Evolutionary conservation across 2,797 vertebrate genomes (phyloP).

Genomic region (Merluccius polli): DNA sequence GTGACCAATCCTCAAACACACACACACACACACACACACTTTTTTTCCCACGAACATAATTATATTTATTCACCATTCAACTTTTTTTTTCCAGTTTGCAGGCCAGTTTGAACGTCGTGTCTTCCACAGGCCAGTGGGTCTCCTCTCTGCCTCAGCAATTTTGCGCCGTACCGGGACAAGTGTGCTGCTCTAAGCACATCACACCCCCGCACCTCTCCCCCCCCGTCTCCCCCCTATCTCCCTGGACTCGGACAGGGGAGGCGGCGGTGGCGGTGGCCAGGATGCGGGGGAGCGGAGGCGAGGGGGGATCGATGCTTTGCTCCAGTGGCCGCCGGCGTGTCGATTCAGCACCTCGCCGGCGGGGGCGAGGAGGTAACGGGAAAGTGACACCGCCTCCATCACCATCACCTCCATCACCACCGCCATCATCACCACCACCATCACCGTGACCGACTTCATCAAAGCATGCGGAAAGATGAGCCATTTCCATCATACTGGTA

Average conservation of each 20-base stretch:
- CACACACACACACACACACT: too few relatives aligned
- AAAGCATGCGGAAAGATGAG: constrained; percentile 53
- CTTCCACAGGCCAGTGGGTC: constrained; percentile 68
- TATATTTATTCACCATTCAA: too few relatives aligned
- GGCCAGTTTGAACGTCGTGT: constrained; percentile 26
- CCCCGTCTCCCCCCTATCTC: constrained; percentile 3
- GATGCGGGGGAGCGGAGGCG: too few relatives aligned
- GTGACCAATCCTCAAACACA: too few relatives aligned
- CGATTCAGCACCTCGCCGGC: constrained; percentile 69
- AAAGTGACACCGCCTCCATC: constrained; percentile 50
- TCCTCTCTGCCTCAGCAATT: constrained; percentile 70
- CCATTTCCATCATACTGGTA: too few relatives aligned
- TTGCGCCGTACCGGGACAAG: constrained; percentile 44
- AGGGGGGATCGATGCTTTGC: constrained; percentile 60
- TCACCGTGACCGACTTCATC: too few relatives aligned
- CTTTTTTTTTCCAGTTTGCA: too few relatives aligned
- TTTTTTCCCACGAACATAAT: too few relatives aligned
- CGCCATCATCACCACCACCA: too few relatives aligned
- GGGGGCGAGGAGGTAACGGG: constrained; percentile 34
- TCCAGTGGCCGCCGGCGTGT: constrained; percentile 64
- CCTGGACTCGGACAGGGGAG: constrained; percentile 42
- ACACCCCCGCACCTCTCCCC: constrained; percentile 16
- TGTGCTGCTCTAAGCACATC: constrained; percentile 69
- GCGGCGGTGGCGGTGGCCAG: too few relatives aligned
- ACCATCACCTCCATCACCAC: constrained; percentile 19